phyloP scores from a whole-genome alignment of 2,797 vertebrate genomes.

The Galago senegalensis region DNA sequence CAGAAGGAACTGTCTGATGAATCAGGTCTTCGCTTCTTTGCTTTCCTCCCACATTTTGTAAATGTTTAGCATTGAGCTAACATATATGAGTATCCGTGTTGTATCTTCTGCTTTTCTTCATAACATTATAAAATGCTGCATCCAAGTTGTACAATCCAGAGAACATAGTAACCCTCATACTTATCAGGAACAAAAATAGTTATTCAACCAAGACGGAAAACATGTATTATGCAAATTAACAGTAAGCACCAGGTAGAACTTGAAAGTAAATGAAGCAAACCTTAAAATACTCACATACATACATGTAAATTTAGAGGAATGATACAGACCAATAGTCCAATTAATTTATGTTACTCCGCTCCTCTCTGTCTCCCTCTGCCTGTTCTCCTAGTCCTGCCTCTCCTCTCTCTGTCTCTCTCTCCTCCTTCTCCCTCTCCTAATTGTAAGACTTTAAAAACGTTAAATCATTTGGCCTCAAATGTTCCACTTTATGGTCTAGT shows the following conservation, averaged over 20 bases:
- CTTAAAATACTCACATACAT: too few species aligned
- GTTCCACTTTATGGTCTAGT: conserved; percentile 81
- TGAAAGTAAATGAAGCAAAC: conserved; percentile 19
- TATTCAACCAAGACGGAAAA: conserved; percentile 44
- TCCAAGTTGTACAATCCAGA: neutral
- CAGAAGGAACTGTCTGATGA: conserved; percentile 57
- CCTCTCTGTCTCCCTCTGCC: neutral
- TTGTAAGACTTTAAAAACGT: conserved; percentile 67
- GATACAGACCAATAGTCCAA: neutral
- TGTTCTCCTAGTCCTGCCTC: too few species aligned
- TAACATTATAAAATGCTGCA: neutral
- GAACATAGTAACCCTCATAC: neutral
- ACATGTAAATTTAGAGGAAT: neutral
- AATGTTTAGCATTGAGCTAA: conserved; percentile 7
- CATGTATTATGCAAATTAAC: neutral
- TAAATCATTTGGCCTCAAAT: conserved; percentile 74
- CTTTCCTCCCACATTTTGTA: neutral
- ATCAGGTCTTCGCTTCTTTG: neutral
- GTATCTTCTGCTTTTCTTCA: conserved; percentile 18
- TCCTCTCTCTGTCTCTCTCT: neutral
- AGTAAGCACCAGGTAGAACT: neutral
- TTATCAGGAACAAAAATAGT: conserved; percentile 51
- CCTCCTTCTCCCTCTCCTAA: neutral
- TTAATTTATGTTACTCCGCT: neutral
- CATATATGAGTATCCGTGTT: neutral